These are phyloP conservation scores for Ptilodon capucinus DNA, from an alignment of 2,888 invertebrate genomes.

Conservation along the genomic window DNA sequence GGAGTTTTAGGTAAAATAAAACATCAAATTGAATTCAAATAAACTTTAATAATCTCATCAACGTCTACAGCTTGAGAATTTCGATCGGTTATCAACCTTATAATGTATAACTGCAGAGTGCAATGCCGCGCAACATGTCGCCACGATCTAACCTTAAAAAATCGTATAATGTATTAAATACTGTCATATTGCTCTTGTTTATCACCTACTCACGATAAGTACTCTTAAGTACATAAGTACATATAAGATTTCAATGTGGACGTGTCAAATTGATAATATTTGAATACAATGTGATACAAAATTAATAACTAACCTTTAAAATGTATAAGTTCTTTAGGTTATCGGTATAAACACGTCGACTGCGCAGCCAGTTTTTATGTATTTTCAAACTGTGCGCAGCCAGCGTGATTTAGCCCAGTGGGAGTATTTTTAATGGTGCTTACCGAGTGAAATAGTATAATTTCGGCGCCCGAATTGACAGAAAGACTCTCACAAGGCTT, in stretches of 20 bases:
- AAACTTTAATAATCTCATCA: constrained; percentile 75
- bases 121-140: constrained; percentile 32
- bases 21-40: constrained; percentile 65
- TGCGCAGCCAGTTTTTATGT: no score
- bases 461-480: no score
- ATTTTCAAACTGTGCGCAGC: no score
- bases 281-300: no score
- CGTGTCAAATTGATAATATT: no score
- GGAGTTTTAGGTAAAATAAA: constrained; percentile 43
- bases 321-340: no score
- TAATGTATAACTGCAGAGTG: constrained; percentile 43
- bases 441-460: no score
- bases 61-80: constrained; percentile 66
- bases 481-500: no score
- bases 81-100: constrained; percentile 44
- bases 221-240: constrained; percentile 15
- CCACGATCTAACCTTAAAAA: constrained; percentile 16
- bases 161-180: constrained; percentile 47
- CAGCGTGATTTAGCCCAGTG: no score
- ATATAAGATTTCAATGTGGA: not conserved
- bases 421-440: no score
- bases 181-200: constrained; percentile 65
- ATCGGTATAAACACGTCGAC: no score
- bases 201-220: constrained; percentile 48
- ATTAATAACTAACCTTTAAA: no score